Evolutionary conservation across 2,113 vertebrate genomes (phyloP).

Genomic region (Zeus faber): DNA sequence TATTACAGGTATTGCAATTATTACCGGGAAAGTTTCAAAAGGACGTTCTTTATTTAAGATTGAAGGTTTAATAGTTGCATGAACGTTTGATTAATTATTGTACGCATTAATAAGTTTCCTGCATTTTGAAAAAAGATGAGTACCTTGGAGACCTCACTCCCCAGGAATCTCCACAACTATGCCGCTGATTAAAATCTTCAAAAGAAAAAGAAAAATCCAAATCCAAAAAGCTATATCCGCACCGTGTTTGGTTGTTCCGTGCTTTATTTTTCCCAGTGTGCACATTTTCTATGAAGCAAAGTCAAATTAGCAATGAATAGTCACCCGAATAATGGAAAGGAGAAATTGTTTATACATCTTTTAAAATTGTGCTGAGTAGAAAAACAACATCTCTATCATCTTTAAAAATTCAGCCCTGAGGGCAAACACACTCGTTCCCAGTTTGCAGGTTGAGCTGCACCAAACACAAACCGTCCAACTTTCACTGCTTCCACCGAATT

Average conservation of each 20-base stretch:
- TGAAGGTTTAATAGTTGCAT: too few species aligned
- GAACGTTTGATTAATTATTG: too few species aligned
- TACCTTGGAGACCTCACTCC: background rate
- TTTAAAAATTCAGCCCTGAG: constrained; percentile 60
- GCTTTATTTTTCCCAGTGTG: background rate
- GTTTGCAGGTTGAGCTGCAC: too few species aligned
- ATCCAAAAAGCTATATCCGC: background rate
- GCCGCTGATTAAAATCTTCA: background rate
- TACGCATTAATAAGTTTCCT: too few species aligned
- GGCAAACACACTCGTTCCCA: constrained; percentile 57
- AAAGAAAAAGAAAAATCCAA: background rate
- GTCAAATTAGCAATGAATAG: too few species aligned
- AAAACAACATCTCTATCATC: constrained; percentile 59
- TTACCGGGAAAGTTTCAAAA: too few species aligned
- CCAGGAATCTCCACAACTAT: background rate
- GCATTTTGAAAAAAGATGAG: background rate
- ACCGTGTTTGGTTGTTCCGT: background rate
- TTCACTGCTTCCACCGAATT: too few species aligned
- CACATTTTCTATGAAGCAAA: background rate
- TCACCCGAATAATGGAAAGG: too few species aligned
- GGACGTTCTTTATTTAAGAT: too few species aligned
- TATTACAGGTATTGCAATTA: too few species aligned
- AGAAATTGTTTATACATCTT: constrained; percentile 1
- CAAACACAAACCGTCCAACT: too few species aligned
- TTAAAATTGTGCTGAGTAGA: background rate